Evolutionary conservation across 1,140 invertebrate genomes (phyloP), one percentile per base, ranked within the genome.

Genomic region (Drosophila equinoxialis): DNA sequence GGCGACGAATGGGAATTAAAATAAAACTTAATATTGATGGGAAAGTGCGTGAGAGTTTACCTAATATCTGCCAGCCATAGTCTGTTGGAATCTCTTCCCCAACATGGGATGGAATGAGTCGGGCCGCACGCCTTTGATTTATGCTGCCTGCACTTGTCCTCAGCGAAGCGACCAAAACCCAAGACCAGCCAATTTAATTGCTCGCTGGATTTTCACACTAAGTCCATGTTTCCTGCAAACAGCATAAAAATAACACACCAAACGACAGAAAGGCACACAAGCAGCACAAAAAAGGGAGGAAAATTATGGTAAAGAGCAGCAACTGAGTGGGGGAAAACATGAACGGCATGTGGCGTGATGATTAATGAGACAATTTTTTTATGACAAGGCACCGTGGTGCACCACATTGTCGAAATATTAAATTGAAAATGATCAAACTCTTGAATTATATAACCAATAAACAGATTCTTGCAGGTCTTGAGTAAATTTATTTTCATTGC

Each of bases 331-430:
- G 51, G 41, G 7, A 35, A 17, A 42, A 58, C 20, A 55, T 35
- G 58, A 45, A 39, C 23, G 58, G 71, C 82, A 78, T 86, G 79
- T 76, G 75, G 77, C 67, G 78, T 59, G 80, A 90, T 90, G 87
- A 90, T 90, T 84, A 90, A 90, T 90, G 87, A 75, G 80, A 84
- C 80, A 84, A 87, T 84, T 81, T 59, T 17, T 87, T 81, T 84
- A 84, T 87, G 75, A 68, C 77, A 55, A 37, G 23, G 74, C 64
- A 89, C 90, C 79, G 83, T 86, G 83, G 76, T 23, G 33, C 71
- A 45, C 30, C 4, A 26, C 14, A 37, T 61, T 42, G 0, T 55
- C 55, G 55, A 75, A 63, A 76, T 64, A 63, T 64, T 59, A 17
- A 17, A 17, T 57, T 6, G 1, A 20, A 51, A 51, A 23, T 20